Evolutionary conservation across 2,888 invertebrate species (phyloP).

Genomic region (Limnephilus auricula): DNA sequence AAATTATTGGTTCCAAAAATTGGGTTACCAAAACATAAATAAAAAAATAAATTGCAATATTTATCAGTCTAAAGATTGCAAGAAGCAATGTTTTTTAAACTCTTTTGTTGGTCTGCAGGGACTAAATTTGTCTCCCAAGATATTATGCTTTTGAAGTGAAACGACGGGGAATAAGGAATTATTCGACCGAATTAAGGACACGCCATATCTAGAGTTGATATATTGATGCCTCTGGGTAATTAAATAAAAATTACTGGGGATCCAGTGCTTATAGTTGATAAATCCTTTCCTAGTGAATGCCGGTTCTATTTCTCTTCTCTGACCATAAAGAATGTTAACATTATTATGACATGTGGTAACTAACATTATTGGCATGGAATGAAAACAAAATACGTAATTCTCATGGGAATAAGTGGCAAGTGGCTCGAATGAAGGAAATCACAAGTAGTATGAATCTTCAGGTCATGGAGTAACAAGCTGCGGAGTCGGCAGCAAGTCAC

Average conservation of each 20-base stretch:
- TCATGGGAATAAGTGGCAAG: not conserved
- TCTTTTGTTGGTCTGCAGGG: no score
- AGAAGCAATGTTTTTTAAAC: no score
- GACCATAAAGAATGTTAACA: not conserved
- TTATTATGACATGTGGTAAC: not conserved
- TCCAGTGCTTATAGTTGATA: not conserved
- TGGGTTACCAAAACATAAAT: no score
- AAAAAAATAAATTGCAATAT: no score
- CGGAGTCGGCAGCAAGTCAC: constrained; percentile 78
- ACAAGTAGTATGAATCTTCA: not conserved
- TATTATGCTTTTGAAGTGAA: no score
- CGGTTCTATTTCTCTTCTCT: not conserved
- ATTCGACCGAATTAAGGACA: no score
- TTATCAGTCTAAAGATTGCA: no score
- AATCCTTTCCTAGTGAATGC: not conserved
- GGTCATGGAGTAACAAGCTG: constrained; percentile 71
- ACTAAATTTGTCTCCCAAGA: no score
- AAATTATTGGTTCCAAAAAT: no score
- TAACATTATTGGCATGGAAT: not conserved
- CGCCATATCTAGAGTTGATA: no score
- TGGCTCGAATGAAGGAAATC: not conserved
- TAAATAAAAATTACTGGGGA: not conserved
- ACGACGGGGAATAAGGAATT: no score
- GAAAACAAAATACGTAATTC: not conserved
- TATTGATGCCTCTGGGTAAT: not conserved